Base-by-base conservation (phyloP, 2,888 invertebrate species). In the Drosophila pseudotakahashii region DNA sequence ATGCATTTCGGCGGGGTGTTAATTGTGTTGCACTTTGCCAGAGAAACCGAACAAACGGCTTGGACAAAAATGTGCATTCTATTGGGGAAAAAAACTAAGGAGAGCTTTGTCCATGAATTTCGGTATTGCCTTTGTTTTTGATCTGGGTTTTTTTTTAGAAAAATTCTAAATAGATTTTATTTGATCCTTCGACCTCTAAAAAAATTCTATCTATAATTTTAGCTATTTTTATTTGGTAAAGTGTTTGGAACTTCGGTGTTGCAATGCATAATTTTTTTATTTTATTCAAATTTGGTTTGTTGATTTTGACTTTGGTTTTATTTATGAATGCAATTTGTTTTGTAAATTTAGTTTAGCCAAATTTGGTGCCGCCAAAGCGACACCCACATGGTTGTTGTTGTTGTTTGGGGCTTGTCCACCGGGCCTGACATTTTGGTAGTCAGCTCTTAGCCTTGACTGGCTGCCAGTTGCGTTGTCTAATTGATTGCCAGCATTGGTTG, bases 21-120 rank as follows among this genome's bases (percentile, higher is more conserved):
- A 85, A 85, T 85, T 85, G 80, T 86, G 77, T 77, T 85, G 88
- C 88, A 84, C 84, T 82, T 88, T 87, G 87, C 63, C 60, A 72
- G 73, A 51, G 48, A 53, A 58, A 63, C 61, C 41, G 36, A 58
- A 72, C 70, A 70, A 52, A 68, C 39, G 58, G 50, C 54, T 54
- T 55, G 47, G 42, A 64, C 52, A 47, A 59, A 73, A 73, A 71
- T 70, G 34, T 52, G 39, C 63, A 71, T 62, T 62, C 55, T 67
- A 47, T 47, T 13, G 26, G 36, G 32, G 14, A 26, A 26, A n/a
- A 67, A 41, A 11, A 67, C 66, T 48, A 37, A 54, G 68, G 41
- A 41, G 47, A 6, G 67, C 66, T 54, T 67, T 67, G 68, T 70
- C 39, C 19, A 16, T 7, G 9, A 10, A 10, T 76, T 64, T 59